phyloP scores from a whole-genome alignment of 2,888 invertebrate genomes.

The Drosophila flavopinicola region DNA sequence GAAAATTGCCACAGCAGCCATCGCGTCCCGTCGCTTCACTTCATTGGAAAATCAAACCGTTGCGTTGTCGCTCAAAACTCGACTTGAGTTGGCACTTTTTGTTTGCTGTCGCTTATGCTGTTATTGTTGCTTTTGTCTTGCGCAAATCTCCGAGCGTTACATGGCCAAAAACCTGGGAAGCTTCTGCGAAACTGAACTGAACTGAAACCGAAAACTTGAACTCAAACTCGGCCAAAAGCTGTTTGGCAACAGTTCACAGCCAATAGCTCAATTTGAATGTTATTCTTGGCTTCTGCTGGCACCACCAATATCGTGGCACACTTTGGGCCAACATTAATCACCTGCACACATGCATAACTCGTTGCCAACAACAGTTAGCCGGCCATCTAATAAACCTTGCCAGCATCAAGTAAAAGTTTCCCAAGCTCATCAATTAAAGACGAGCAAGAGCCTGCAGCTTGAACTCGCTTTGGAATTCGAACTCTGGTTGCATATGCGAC shows the following conservation, averaged over 20 bases:
- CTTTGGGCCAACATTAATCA: slow-evolving; percentile 31
- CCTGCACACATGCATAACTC: slow-evolving; percentile 4
- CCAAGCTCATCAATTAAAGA: slow-evolving; percentile 30
- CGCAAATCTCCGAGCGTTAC: slow-evolving; percentile 41
- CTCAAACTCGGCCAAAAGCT: neutral
- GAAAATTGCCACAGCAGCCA: slow-evolving; percentile 61
- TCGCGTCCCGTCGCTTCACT: slow-evolving; percentile 34
- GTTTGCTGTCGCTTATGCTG: neutral
- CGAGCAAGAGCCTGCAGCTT: slow-evolving; percentile 19
- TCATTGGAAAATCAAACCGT: slow-evolving; percentile 71
- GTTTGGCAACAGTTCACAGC: slow-evolving; percentile 8
- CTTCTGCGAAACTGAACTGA: neutral
- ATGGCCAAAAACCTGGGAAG: slow-evolving; percentile 31
- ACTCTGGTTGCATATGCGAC: slow-evolving; percentile 10
- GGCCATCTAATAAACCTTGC: slow-evolving; percentile 14
- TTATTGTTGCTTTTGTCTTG: slow-evolving; percentile 17
- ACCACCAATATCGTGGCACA: slow-evolving; percentile 29
- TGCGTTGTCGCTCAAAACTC: slow-evolving; percentile 57
- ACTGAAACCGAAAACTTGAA: slow-evolving; percentile 15
- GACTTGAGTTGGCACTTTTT: slow-evolving; percentile 50
- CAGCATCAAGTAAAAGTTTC: slow-evolving; percentile 38
- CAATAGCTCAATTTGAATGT: slow-evolving; percentile 14
- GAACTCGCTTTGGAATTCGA: slow-evolving; percentile 4
- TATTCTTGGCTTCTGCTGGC: slow-evolving; percentile 3
- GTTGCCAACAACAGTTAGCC: slow-evolving; percentile 33